phyloP scores from a whole-genome alignment of 2,113 vertebrate species.

The Poeciliopsis retropinna region DNA sequence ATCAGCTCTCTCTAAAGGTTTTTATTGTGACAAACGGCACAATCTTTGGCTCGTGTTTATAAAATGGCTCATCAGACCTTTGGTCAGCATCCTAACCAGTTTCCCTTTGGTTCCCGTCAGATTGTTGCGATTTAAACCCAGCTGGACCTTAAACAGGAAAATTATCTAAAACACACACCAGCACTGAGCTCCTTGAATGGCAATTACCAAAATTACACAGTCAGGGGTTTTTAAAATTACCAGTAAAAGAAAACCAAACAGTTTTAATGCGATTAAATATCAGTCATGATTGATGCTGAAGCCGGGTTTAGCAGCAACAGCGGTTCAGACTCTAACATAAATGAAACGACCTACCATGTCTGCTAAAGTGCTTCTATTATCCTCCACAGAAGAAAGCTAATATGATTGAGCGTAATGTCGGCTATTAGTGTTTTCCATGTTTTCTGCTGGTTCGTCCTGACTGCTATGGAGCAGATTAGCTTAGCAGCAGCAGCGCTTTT shows the following conservation, averaged over 20 bases:
- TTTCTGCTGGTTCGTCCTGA: constrained; percentile 3
- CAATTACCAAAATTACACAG: background rate
- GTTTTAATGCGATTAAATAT: background rate
- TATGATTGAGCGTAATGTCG: constrained; percentile 46
- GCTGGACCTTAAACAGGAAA: background rate
- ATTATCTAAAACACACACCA: background rate
- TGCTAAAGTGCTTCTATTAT: constrained; percentile 13
- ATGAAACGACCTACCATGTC: constrained; percentile 5
- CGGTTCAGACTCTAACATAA: constrained; percentile 2
- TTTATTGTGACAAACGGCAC: background rate
- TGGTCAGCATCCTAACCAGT: background rate
- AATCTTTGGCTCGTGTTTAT: background rate
- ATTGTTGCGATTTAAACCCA: background rate
- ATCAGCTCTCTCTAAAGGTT: no score
- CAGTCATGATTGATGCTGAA: background rate
- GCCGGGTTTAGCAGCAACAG: background rate
- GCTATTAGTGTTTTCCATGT: constrained; percentile 4
- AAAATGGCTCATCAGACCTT: background rate
- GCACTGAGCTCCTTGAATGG: background rate
- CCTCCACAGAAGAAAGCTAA: constrained; percentile 32
- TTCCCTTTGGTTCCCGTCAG: background rate
- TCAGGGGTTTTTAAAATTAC: background rate
- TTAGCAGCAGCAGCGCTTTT: background rate
- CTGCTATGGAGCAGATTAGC: constrained; percentile 16
- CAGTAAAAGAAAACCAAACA: background rate